These are phyloP conservation scores for Heliothis subflexa DNA, from an alignment of 1,140 invertebrate species.

Conservation along the genomic window DNA sequence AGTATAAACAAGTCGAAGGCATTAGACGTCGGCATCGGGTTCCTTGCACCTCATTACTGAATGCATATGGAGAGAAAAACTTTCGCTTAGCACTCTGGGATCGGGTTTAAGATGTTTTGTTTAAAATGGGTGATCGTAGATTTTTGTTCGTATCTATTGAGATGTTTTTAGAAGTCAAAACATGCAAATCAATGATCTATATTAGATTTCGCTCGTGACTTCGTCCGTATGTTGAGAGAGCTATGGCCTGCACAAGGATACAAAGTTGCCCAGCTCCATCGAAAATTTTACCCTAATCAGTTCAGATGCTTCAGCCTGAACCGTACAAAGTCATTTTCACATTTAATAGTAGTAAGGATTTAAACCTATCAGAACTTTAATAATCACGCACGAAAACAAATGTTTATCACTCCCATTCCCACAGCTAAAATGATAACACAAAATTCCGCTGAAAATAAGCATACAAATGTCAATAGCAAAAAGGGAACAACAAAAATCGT, in stretches of 20 bases:
- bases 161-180: background rate
- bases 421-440: background rate
- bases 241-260: too few species aligned
- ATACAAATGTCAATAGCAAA: conserved; percentile 7
- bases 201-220: too few species aligned
- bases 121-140: background rate
- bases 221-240: too few species aligned
- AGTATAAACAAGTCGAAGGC: conserved; percentile 28
- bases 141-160: background rate
- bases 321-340: too few species aligned
- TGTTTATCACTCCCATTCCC: too few species aligned
- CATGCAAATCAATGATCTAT: too few species aligned
- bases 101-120: conserved; percentile 19
- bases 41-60: conserved; percentile 52
- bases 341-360: too few species aligned
- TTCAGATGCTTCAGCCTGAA: too few species aligned
- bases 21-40: conserved; percentile 25
- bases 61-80: conserved; percentile 27
- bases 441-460: background rate
- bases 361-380: too few species aligned
- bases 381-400: too few species aligned
- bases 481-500: conserved; percentile 28
- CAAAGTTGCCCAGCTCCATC: too few species aligned
- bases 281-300: too few species aligned
- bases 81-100: background rate